These are phyloP conservation scores for Nannoperca australis DNA, from an alignment of 2,797 vertebrate genomes.

Conservation along the genomic window DNA sequence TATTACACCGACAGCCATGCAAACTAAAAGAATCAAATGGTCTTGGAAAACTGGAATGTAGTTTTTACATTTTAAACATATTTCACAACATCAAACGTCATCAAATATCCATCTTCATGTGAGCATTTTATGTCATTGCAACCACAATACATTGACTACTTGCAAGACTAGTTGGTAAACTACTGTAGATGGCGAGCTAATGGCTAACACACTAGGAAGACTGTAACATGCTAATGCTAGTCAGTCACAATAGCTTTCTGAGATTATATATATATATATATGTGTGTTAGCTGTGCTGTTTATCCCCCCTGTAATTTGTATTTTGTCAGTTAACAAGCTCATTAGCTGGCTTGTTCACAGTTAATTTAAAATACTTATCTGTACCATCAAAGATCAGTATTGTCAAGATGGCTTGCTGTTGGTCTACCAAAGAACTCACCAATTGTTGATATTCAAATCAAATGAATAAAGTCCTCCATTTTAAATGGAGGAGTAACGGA, in stretches of 20 bases:
- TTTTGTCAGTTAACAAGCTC: too few species aligned
- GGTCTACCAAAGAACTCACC: neutral
- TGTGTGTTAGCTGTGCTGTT: too few species aligned
- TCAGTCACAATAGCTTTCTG: too few species aligned
- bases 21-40: conserved; percentile 6
- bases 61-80: neutral
- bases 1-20: conserved; percentile 8
- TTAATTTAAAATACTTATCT: too few species aligned
- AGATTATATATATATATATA: too few species aligned
- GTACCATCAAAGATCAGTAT: too few species aligned
- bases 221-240: neutral
- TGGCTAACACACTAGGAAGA: neutral
- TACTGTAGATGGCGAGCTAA: neutral
- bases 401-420: neutral
- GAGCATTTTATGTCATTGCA: too few species aligned
- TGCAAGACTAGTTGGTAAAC: neutral
- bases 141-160: neutral
- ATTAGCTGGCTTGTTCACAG: too few species aligned
- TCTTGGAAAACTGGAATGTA: neutral
- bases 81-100: neutral
- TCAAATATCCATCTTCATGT: neutral
- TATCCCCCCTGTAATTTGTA: too few species aligned
- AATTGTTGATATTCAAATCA: neutral
- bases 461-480: too few species aligned
- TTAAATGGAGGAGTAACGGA: neutral